Evolutionary conservation across 2,888 invertebrate species (phyloP).

Genomic region (Dicycla oo): DNA sequence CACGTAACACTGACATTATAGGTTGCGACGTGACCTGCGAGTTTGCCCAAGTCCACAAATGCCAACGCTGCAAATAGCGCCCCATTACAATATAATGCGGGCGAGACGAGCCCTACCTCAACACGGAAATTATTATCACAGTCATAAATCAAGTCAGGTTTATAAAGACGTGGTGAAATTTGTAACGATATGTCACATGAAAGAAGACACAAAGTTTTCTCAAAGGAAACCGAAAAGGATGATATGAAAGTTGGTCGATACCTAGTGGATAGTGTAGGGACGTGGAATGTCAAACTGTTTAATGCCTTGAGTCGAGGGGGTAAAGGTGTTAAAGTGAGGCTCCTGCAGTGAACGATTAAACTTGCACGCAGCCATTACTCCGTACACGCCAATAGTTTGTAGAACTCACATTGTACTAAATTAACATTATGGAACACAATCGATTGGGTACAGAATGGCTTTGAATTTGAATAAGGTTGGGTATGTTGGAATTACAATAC

Average conservation of each 20-base stretch:
- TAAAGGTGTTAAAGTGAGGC: conserved; percentile 11
- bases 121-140: conserved; percentile 84
- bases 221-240: conserved; percentile 25
- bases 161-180: conserved; percentile 76
- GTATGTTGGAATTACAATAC: conserved; percentile 15
- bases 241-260: not conserved
- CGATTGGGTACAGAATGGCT: conserved; percentile 15
- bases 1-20: conserved; percentile 68
- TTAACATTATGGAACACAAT: conserved; percentile 33
- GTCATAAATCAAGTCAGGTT: conserved; percentile 79
- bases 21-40: conserved; percentile 70
- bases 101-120: conserved; percentile 82
- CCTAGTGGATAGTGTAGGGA: not conserved
- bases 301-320: not conserved
- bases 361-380: conserved; percentile 13
- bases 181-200: conserved; percentile 66
- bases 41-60: conserved; percentile 72
- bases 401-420: conserved; percentile 25
- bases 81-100: conserved; percentile 75
- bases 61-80: conserved; percentile 74
- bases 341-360: conserved; percentile 24
- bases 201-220: conserved; percentile 41
- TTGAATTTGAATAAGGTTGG: conserved; percentile 30
- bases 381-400: conserved; percentile 18
- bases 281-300: conserved; percentile 2